phyloP scores from a whole-genome alignment of 1,140 invertebrate species.

The Cydia splendana region DNA sequence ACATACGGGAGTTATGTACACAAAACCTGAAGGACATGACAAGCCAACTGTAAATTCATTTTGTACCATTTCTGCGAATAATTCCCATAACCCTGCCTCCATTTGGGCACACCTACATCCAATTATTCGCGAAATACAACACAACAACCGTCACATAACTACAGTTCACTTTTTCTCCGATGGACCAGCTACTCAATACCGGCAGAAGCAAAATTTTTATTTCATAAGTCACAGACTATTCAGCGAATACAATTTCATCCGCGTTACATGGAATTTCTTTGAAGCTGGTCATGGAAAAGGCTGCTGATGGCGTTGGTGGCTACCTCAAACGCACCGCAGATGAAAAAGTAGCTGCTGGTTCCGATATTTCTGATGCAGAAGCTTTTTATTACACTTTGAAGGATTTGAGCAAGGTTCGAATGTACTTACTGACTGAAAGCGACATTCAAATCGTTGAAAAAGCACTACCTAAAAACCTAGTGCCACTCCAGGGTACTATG shows the following conservation, averaged over 20 bases:
- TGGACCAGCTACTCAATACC: too few relatives aligned
- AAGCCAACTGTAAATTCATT: neutral
- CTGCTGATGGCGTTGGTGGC: too few relatives aligned
- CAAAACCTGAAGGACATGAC: neutral
- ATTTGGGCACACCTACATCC: slow-evolving; percentile 32
- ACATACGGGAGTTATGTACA: slow-evolving; percentile 20
- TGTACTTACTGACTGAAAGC: slow-evolving; percentile 17
- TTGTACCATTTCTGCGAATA: neutral
- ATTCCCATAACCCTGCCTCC: slow-evolving; percentile 11
- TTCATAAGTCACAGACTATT: too few relatives aligned
- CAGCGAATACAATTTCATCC: too few relatives aligned
- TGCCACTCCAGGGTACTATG: slow-evolving; percentile 26
- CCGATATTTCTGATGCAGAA: neutral
- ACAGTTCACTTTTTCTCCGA: too few relatives aligned
- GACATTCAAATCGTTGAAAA: slow-evolving; percentile 15
- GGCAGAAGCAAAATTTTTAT: too few relatives aligned
- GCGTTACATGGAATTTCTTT: too few relatives aligned
- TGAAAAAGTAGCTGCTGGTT: too few relatives aligned
- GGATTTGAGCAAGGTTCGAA: slow-evolving; percentile 17
- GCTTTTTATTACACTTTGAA: slow-evolving; percentile 21
- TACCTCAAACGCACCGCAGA: too few relatives aligned
- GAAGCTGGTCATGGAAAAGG: too few relatives aligned
- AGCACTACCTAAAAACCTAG: slow-evolving; percentile 9
- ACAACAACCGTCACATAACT: too few relatives aligned
- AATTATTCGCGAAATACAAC: slow-evolving; percentile 1